Conservation (phyloP, 1,140 invertebrate genomes). For the Eupristina koningsbergeri region DNA sequence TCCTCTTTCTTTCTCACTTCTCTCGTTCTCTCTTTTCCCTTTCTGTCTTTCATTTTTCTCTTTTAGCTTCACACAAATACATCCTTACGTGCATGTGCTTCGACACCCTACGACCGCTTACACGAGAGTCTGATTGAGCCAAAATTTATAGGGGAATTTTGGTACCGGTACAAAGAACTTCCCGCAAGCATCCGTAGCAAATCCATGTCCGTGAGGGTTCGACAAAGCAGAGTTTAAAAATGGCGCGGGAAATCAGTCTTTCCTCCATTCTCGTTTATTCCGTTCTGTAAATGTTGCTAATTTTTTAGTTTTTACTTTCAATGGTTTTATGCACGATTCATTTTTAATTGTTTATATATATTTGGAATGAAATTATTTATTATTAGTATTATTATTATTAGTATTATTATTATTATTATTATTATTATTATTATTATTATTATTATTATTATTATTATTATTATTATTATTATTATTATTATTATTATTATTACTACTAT, state of each 20-base stretch:
- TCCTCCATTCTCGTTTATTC: not conserved
- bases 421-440: too few species aligned
- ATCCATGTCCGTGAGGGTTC: not conserved
- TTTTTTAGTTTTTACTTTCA: not conserved
- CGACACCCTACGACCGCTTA: not conserved
- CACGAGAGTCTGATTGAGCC: conserved; percentile 25
- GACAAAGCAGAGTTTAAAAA: conserved; percentile 1
- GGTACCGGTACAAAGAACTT: conserved; percentile 24
- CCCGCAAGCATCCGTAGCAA: conserved; percentile 20
- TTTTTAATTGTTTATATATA: too few species aligned
- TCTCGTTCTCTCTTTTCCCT: not conserved
- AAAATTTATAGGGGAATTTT: conserved; percentile 37
- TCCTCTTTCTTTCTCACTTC: not conserved
- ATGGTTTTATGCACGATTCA: not conserved
- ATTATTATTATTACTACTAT: too few species aligned
- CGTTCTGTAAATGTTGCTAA: not conserved
- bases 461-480: too few species aligned
- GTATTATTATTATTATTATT: too few species aligned
- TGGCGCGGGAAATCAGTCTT: conserved; percentile 17
- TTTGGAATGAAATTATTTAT: too few species aligned
- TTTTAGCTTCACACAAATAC: not conserved
- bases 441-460: too few species aligned
- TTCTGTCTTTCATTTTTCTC: not conserved
- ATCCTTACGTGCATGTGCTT: not conserved
- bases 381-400: too few species aligned